Conservation (phyloP, 2,888 invertebrate genomes). For the Archaeoteleia sp. region DNA sequence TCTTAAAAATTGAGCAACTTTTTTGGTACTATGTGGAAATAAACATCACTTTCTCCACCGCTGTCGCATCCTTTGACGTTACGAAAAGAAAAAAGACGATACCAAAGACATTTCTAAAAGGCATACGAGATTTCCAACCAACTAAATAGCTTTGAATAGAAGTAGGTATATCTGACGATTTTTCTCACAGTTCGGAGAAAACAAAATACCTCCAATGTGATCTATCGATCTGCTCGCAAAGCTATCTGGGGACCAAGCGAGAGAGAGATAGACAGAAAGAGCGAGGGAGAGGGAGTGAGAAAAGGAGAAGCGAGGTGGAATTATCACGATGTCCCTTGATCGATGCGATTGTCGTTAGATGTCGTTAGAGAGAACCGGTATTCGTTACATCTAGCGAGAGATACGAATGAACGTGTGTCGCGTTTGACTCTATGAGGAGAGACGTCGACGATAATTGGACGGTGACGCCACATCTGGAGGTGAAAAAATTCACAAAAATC, state of each 20-base stretch:
- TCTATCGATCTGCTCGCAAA: slow-evolving; percentile 65
- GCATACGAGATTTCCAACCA: slow-evolving; percentile 48
- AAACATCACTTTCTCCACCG: too few species aligned
- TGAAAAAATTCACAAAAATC: slow-evolving; percentile 48
- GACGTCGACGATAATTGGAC: slow-evolving; percentile 54
- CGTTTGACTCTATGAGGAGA: slow-evolving; percentile 22
- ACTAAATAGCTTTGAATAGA: slow-evolving; percentile 32
- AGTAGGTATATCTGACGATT: slow-evolving; percentile 45
- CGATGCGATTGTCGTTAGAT: slow-evolving; percentile 73
- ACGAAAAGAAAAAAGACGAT: slow-evolving; percentile 1
- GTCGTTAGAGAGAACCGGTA: slow-evolving; percentile 72
- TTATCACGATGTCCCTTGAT: slow-evolving; percentile 72
- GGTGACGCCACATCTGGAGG: slow-evolving; percentile 36
- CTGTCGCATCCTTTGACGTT: too few species aligned
- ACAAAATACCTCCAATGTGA: slow-evolving; percentile 68
- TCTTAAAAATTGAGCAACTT: too few species aligned
- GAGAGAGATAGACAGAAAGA: too few species aligned
- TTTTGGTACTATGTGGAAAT: too few species aligned
- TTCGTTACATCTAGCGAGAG: slow-evolving; percentile 62
- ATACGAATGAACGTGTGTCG: slow-evolving; percentile 42
- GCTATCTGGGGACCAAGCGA: slow-evolving; percentile 53
- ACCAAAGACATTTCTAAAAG: slow-evolving; percentile 17
- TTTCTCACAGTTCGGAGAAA: slow-evolving; percentile 53
- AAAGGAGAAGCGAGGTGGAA: slow-evolving; percentile 62
- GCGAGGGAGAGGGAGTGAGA: slow-evolving; percentile 47